phyloP scores from a whole-genome alignment of 2,888 invertebrate species.

The Coleophora deauratella region DNA sequence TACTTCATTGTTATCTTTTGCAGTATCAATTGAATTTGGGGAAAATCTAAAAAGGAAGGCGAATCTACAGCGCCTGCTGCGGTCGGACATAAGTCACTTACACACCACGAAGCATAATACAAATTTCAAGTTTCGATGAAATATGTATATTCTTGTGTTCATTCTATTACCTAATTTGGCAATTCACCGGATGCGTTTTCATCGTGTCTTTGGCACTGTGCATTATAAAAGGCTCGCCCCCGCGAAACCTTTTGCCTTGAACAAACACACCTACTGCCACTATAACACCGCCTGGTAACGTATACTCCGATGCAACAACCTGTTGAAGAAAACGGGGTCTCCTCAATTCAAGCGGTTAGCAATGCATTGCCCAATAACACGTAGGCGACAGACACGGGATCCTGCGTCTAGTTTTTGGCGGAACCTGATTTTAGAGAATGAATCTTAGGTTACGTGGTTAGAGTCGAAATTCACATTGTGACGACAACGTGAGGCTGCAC shows the following conservation, averaged over 20 bases:
- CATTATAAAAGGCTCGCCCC: slow-evolving; percentile 40
- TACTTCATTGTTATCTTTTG: no score
- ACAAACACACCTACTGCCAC: slow-evolving; percentile 57
- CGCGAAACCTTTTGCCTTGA: slow-evolving; percentile 49
- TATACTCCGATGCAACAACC: slow-evolving; percentile 10
- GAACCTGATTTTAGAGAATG: slow-evolving; percentile 14
- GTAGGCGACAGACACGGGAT: slow-evolving; percentile 51
- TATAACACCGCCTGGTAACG: slow-evolving; percentile 25
- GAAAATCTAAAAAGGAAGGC: no score
- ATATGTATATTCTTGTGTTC: no score
- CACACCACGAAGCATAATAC: no score
- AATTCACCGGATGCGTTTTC: slow-evolving; percentile 40
- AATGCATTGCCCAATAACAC: slow-evolving; percentile 56
- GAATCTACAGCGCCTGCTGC: no score
- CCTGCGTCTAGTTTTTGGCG: slow-evolving; percentile 34
- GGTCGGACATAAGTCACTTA: no score
- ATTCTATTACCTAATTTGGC: slow-evolving; percentile 22
- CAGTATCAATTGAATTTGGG: no score
- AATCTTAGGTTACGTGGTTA: slow-evolving; percentile 20
- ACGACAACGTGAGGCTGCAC: slow-evolving; percentile 23
- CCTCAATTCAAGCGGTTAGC: slow-evolving; percentile 29
- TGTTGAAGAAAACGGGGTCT: slow-evolving; percentile 18
- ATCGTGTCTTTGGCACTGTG: slow-evolving; percentile 50
- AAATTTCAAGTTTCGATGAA: no score
- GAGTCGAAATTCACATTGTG: slow-evolving; percentile 29